phyloP scores from a whole-genome alignment of 2,888 invertebrate species.

The Acanthosoma haemorrhoidale region DNA sequence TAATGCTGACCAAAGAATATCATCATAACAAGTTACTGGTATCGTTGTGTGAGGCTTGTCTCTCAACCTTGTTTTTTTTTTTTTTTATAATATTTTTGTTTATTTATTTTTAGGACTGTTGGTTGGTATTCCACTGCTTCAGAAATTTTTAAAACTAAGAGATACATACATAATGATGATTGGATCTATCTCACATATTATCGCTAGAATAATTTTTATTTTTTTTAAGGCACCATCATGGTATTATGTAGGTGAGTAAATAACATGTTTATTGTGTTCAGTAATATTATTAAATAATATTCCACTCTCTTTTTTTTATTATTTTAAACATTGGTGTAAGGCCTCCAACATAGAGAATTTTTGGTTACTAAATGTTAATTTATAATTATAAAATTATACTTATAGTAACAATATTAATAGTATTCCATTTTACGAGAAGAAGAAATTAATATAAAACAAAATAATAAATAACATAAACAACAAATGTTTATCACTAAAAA shows the following conservation, averaged over 20 bases:
- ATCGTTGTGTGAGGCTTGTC: too few relatives aligned
- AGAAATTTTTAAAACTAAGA: conserved; percentile 58
- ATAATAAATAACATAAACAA: neutral
- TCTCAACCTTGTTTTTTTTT: too few relatives aligned
- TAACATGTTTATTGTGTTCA: neutral
- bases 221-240: conserved; percentile 53
- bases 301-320: neutral
- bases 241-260: conserved; percentile 56
- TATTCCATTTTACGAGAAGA: neutral
- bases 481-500: too few relatives aligned
- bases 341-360: neutral
- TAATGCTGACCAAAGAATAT: too few relatives aligned
- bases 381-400: neutral
- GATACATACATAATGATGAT: conserved; percentile 69
- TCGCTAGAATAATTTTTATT: conserved; percentile 63
- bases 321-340: neutral
- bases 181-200: conserved; percentile 63
- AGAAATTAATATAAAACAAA: neutral
- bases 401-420: neutral
- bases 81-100: conserved; percentile 3
- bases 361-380: neutral
- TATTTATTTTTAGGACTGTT: conserved; percentile 53
- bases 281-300: neutral
- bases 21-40: too few relatives aligned
- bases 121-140: conserved; percentile 65